phyloP scores from a whole-genome alignment of 2,888 invertebrate genomes.

The Asteroscopus sphinx region DNA sequence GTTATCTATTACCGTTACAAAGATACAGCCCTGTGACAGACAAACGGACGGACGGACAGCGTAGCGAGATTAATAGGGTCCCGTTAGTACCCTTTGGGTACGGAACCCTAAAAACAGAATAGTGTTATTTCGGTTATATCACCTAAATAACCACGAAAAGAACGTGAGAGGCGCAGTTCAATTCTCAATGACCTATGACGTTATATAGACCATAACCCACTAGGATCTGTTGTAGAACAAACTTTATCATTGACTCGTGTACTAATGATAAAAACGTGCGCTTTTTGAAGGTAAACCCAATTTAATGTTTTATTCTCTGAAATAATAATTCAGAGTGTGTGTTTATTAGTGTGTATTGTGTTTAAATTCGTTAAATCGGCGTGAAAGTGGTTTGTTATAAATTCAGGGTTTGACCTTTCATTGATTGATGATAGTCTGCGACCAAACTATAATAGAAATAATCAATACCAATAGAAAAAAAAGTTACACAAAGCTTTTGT shows the following conservation, averaged over 20 bases:
- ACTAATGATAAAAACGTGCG: constrained; percentile 30
- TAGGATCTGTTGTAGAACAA: constrained; percentile 37
- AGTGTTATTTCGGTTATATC: no score
- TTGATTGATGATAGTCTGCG: not conserved
- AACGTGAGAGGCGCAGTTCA: constrained; percentile 9
- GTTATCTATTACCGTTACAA: no score
- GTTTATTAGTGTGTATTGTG: no score
- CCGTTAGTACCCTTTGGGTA: no score
- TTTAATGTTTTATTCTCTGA: no score
- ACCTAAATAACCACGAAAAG: constrained; percentile 4
- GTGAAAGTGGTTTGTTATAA: not conserved
- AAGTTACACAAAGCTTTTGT: no score
- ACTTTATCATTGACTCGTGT: constrained; percentile 19
- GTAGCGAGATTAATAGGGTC: no score
- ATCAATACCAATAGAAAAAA: no score
- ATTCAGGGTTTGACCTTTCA: not conserved
- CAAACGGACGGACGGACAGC: no score
- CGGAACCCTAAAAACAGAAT: no score
- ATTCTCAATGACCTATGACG: constrained; percentile 41
- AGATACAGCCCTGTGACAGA: no score
- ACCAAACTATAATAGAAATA: not conserved
- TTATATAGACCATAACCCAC: constrained; percentile 16
- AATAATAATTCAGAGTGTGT: no score
- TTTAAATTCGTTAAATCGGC: not conserved
- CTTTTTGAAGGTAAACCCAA: constrained; percentile 13